Evolutionary conservation across 2,888 invertebrate species (phyloP).

Genomic region (Nomada lathburiana): DNA sequence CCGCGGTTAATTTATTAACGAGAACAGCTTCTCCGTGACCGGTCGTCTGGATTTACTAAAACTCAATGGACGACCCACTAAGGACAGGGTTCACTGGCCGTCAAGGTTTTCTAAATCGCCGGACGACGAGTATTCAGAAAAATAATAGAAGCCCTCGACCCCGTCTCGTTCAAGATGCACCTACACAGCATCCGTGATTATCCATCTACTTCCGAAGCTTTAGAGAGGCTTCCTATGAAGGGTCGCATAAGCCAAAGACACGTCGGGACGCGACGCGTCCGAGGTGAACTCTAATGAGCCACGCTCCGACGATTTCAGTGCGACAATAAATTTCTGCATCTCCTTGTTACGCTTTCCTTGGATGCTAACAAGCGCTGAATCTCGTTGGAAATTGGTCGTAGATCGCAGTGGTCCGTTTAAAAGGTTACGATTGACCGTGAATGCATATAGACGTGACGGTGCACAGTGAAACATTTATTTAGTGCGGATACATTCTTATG

Average conservation of each 20-base stretch:
- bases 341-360: conserved; percentile 20
- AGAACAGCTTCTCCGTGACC: not conserved
- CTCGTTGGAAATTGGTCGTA: not conserved
- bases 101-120: conserved; percentile 45
- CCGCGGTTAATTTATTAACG: conserved; percentile 26
- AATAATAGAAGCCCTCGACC: conserved; percentile 58
- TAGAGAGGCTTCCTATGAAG: conserved; percentile 49
- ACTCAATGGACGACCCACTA: conserved; percentile 31
- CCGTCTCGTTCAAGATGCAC: conserved; percentile 56
- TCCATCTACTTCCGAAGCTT: conserved; percentile 59
- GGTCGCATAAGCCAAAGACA: conserved; percentile 38
- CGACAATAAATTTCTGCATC: conserved; percentile 27
- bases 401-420: not conserved
- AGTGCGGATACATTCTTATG: too few species aligned
- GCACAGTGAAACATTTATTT: too few species aligned
- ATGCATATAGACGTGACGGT: too few species aligned
- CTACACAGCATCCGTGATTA: conserved; percentile 63
- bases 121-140: conserved; percentile 54
- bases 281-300: conserved; percentile 47
- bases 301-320: conserved; percentile 33
- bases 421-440: not conserved
- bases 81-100: conserved; percentile 69
- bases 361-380: not conserved
- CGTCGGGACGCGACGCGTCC: not conserved
- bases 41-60: conserved; percentile 30